Base-by-base conservation (phyloP, 1,140 invertebrate genomes). In the Caenorhabditis briggsae region DNA sequence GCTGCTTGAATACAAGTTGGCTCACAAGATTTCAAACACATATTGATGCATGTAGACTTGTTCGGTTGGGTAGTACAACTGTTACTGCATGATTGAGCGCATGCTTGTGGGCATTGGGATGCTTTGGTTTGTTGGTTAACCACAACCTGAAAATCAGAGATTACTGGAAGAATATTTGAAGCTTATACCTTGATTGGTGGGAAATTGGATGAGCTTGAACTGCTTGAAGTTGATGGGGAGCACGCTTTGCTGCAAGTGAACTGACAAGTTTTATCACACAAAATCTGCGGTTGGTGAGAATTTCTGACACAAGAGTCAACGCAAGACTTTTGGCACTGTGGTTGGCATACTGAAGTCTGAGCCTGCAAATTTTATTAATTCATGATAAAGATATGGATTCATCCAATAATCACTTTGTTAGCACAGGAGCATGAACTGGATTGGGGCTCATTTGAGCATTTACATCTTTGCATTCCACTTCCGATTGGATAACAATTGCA, bases 301-400 rank as follows among this genome's bases (percentile, higher is more conserved):
- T 85, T 55, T 43, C 25, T 50, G 9, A 78, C 16, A 41, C 64
- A 74, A 16, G 61, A 74, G 33, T 65, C 61, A 2, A 85, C 41
- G 43, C 84, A 85, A 25, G 84, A 55, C 50, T 65, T 25, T 78
- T 85, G 84, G 41, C 84, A 85, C 18, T 46, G 50, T 78, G 84
- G 84, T 25, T 74, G 84, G 20, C 84, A 85, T 11, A 85, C 84
- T 7, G 84, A 85, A 25, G 65, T 53, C 43, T 74, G 84, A 53
- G 84, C 84, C 84, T 85, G 16, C n/a, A 85, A 85, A 8, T 18
- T 41, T 20, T 2, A 0, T 9, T 16, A n/a, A 43, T 8, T 56
- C 7, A 12, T 64, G 33, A 33, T n/a, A 11, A 33, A 43, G 25
- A 20, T 58, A 12, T 25, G 48, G 48, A 23, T 56, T 25, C 18